Percentiles rank a stretch among this genome's conserved stretches.
These are phyloP conservation scores for Meteorus sp. DNA, from an alignment of 1,140 invertebrate genomes.

Conservation along the genomic window DNA sequence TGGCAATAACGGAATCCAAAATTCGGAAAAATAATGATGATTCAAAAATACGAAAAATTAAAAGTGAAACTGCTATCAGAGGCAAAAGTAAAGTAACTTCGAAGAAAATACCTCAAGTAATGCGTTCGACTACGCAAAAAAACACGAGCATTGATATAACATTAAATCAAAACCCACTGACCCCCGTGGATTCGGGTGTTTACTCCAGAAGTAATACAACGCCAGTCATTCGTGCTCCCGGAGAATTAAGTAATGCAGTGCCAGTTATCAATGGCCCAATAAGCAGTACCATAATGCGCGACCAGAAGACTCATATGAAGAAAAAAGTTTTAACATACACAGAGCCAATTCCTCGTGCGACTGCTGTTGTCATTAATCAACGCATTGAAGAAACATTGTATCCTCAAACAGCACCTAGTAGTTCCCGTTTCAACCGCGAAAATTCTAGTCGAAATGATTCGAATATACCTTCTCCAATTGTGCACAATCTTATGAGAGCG, in stretches of 20 bases:
- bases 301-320: conserved; percentile 33
- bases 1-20: conserved; percentile 25
- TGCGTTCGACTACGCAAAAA: conserved; percentile 23
- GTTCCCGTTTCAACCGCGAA: conserved; percentile 41
- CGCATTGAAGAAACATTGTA: conserved; percentile 56
- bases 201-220: conserved; percentile 50
- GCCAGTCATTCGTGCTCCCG: conserved; percentile 47
- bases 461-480: not conserved
- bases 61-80: not conserved
- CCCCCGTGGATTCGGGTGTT: conserved; percentile 45
- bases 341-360: conserved; percentile 48
- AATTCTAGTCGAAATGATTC: conserved; percentile 29
- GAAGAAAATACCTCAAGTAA: conserved; percentile 32
- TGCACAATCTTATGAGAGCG: conserved; percentile 9
- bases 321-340: conserved; percentile 48
- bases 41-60: not conserved
- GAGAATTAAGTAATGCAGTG: conserved; percentile 51
- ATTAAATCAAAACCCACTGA: conserved; percentile 31
- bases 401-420: conserved; percentile 33
- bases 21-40: not conserved
- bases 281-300: conserved; percentile 33
- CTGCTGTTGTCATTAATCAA: conserved; percentile 51
- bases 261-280: conserved; percentile 54
- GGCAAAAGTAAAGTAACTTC: conserved; percentile 18
- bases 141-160: not conserved